Evolutionary conservation across 2,113 vertebrate genomes (phyloP), one percentile per base, ranked within the genome.

Genomic region (Dasypus novemcinctus): DNA sequence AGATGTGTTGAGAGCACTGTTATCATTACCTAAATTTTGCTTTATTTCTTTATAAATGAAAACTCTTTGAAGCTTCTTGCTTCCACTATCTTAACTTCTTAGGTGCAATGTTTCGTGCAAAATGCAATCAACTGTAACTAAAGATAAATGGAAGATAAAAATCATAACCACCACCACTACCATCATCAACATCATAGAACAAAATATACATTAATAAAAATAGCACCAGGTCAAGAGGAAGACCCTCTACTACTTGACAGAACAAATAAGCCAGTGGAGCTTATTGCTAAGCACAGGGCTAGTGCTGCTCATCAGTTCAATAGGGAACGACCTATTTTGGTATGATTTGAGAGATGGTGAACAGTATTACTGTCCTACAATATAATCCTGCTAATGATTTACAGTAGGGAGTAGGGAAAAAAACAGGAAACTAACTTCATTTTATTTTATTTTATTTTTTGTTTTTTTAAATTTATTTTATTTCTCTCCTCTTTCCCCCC

Each of bases 131-230:
- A 14, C 41, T 52, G 21, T 29, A 85, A 72, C 71, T 11, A 74
- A 86, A 78, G 36, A 43, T 14, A 88, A 88, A 29, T n/a, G 72
- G 78, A 96, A 96, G 90, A 76, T 54, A 43, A 87, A 87, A 91
- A 29, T 59, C 17, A 57, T 27, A 41, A 72, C 43, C 33, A 13
- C 36, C 11, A n/a, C 15, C 18, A 27, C 12, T 38, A 79, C 29
- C 66, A 49, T 33, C 52, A 49, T 52, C 33, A 72, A 5, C 4
- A 46, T 68, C 23, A 52, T 13, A 17, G 36, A 7, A 31, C 6
- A 17, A 85, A 4, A 11, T 54, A 63, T 20, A 71, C 1, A 72
- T 68, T 25, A 72, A 38, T 66, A 25, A 59, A 75, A 94, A 41
- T 5, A 75, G 4, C 21, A 15, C 33, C 6, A 74, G 76, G 14